Percentiles rank a stretch among this genome's conserved stretches.
Evolutionary conservation across 2,113 vertebrate species (phyloP).

Genomic region (Psilopogon haemacephalus): DNA sequence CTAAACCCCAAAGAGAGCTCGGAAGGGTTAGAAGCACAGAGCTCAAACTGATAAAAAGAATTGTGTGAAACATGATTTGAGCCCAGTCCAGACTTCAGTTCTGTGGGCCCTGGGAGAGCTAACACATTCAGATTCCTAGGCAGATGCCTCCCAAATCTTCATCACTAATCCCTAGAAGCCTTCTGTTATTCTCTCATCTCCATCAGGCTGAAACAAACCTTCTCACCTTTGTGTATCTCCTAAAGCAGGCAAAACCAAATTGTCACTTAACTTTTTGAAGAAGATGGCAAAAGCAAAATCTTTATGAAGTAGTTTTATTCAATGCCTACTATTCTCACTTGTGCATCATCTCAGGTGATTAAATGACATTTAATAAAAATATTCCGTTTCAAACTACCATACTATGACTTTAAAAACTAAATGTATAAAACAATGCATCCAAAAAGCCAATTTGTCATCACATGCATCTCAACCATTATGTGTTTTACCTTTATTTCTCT

Average conservation of each 20-base stretch:
- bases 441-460: constrained; percentile 50
- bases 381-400: not conserved
- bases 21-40: not conserved
- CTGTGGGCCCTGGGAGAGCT: constrained; percentile 13
- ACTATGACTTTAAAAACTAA: constrained; percentile 14
- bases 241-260: constrained; percentile 12
- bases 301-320: not conserved
- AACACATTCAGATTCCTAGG: constrained; percentile 37
- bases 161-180: constrained; percentile 28
- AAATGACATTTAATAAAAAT: not conserved
- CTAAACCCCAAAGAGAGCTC: not conserved
- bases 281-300: not conserved
- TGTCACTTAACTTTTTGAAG: constrained; percentile 12
- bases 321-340: not conserved
- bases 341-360: not conserved
- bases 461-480: constrained; percentile 8
- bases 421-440: not conserved
- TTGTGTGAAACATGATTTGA: constrained; percentile 52
- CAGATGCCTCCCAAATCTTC: constrained; percentile 54
- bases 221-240: constrained; percentile 24
- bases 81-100: constrained; percentile 47
- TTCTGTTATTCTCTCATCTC: constrained; percentile 57
- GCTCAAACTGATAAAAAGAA: not conserved
- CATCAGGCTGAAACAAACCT: constrained; percentile 50
- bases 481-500: constrained; percentile 62